Evolutionary conservation across 2,797 vertebrate species (phyloP).

Genomic region (Molossus molossus): DNA sequence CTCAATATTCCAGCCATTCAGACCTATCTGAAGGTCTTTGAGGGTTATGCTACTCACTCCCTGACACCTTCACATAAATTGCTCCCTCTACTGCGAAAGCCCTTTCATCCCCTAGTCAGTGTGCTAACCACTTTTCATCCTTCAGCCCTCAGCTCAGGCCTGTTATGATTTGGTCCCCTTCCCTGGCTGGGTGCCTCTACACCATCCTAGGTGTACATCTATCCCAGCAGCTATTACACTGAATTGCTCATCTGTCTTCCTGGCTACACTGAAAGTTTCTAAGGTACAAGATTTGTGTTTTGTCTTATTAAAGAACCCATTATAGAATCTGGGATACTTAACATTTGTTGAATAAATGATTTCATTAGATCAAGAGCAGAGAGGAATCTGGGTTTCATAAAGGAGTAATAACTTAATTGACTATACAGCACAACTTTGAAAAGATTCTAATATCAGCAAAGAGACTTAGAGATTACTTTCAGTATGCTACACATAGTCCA

Average conservation of each 20-base stretch:
- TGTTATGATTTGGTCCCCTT: not conserved
- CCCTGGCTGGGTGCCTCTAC: not conserved
- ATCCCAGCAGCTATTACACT: not conserved
- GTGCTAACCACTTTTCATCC: not conserved
- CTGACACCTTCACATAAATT: not conserved
- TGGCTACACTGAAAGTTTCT: not conserved
- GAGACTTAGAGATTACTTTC: not conserved
- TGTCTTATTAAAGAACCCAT: constrained; percentile 18
- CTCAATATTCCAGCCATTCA: not conserved
- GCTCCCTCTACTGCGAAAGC: not conserved
- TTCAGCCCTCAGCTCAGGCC: not conserved
- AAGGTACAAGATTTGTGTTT: not conserved
- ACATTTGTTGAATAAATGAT: constrained; percentile 53
- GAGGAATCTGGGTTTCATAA: not conserved
- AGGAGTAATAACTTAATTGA: not conserved
- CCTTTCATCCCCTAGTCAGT: not conserved
- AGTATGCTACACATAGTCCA: not conserved
- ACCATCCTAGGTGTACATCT: not conserved
- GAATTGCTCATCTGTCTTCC: not conserved
- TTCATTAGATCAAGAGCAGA: constrained; percentile 42
- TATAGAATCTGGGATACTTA: constrained; percentile 24
- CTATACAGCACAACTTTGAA: not conserved
- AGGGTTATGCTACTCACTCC: not conserved
- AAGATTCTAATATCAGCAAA: not conserved
- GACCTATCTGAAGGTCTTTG: not conserved